A percentile compares a stretch with the other conserved stretches of the same genome.
phyloP scores from a whole-genome alignment of 1,140 invertebrate species.

The Drosophila teissieri region DNA sequence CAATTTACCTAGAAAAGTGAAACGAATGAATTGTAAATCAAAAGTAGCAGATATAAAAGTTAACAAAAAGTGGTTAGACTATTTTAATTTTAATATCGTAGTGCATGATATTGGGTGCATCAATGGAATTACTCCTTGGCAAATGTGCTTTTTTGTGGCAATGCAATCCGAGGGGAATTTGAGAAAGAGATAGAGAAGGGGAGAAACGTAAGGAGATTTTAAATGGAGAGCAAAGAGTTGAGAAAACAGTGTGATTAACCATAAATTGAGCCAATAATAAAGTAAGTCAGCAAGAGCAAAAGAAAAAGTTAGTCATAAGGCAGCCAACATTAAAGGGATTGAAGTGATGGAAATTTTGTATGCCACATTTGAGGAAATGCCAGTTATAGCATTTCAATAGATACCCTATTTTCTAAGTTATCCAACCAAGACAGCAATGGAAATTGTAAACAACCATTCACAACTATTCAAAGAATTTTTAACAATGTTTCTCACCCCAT shows the following conservation, averaged over 20 bases:
- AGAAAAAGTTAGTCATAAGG: constrained; percentile 27
- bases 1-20: constrained; percentile 74
- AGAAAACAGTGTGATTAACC: constrained; percentile 29
- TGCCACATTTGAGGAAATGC: neutral
- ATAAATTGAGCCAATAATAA: constrained; percentile 37
- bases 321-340: constrained; percentile 32
- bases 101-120: constrained; percentile 64
- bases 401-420: too few species aligned
- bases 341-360: neutral
- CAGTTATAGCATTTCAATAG: too few species aligned
- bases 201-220: constrained; percentile 53
- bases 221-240: constrained; percentile 28
- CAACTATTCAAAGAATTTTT: neutral
- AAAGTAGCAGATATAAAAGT: constrained; percentile 26
- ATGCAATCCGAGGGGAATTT: constrained; percentile 33
- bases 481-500: neutral
- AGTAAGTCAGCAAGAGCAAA: constrained; percentile 26
- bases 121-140: constrained; percentile 66
- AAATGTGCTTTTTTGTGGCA: constrained; percentile 32
- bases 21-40: constrained; percentile 47
- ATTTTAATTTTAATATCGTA: constrained; percentile 85
- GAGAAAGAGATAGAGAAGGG: constrained; percentile 41
- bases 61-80: constrained; percentile 59
- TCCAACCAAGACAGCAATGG: too few species aligned
- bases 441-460: too few species aligned